Percentiles rank a stretch among this genome's conserved stretches.
These are phyloP conservation scores for Aplodontia rufa DNA, from an alignment of 2,113 vertebrate species.

Conservation along the genomic window DNA sequence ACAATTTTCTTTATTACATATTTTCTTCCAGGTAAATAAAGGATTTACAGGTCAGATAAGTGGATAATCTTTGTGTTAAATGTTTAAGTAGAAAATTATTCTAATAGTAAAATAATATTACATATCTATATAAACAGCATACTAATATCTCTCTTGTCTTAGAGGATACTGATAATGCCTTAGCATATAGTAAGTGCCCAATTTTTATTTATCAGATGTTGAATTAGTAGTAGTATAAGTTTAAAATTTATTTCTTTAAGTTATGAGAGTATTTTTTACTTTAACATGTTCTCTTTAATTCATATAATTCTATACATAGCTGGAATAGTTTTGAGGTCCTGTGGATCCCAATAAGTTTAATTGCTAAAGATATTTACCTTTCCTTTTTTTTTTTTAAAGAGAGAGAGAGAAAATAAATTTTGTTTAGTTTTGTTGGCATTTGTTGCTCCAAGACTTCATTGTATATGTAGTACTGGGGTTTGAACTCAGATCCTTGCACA, in stretches of 20 bases:
- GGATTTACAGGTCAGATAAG: not conserved
- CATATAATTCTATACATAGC: not conserved
- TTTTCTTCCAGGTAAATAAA: conserved; percentile 37
- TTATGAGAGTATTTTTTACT: conserved; percentile 35
- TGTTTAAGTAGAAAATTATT: not conserved
- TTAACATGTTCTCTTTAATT: not conserved
- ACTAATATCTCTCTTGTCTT: not conserved
- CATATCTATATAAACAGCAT: not conserved
- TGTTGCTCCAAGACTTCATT: no score
- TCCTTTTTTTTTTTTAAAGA: no score
- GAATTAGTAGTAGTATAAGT: not conserved
- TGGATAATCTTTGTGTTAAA: not conserved
- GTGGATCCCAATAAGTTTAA: not conserved
- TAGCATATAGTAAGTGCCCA: not conserved
- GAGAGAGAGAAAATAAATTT: no score
- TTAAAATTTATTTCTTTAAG: conserved; percentile 14
- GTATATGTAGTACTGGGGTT: no score
- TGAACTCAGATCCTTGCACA: no score
- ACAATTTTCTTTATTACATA: conserved; percentile 48
- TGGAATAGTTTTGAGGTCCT: not conserved
- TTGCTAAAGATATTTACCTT: not conserved
- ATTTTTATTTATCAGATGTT: not conserved
- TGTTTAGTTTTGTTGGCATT: no score
- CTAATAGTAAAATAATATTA: conserved; percentile 5
- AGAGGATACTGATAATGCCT: not conserved